These are phyloP conservation scores for Phalacrocorax brasilianus DNA, from an alignment of 2,113 vertebrate genomes.

Conservation along the genomic window DNA sequence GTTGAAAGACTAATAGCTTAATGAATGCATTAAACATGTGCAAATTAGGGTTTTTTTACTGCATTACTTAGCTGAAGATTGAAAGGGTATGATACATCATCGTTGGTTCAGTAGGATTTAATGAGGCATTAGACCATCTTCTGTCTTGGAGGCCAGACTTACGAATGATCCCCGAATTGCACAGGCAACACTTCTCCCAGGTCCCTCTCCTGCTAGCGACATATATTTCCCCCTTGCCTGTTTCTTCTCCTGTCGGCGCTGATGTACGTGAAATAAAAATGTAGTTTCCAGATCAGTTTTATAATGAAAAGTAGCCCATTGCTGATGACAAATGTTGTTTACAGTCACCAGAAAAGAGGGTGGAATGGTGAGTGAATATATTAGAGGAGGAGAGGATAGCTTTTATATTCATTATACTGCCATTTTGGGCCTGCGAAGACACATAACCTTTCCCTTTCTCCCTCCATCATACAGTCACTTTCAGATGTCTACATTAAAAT, in stretches of 20 bases:
- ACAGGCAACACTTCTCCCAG: conserved; percentile 43
- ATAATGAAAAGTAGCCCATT: conserved; percentile 73
- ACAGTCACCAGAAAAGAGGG: conserved; percentile 70
- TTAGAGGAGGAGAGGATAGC: conserved; percentile 71
- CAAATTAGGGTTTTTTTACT: conserved; percentile 70
- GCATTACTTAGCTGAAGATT: conserved; percentile 74
- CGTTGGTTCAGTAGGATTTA: conserved; percentile 72
- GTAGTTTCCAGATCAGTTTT: conserved; percentile 67
- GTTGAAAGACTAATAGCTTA: conserved; percentile 81
- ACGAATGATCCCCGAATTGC: conserved; percentile 63
- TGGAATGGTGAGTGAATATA: conserved; percentile 71
- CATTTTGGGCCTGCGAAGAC: conserved; percentile 71
- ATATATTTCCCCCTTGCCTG: conserved; percentile 53
- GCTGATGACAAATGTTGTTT: conserved; percentile 78
- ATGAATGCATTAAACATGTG: conserved; percentile 79
- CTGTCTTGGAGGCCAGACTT: conserved; percentile 72
- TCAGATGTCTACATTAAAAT: conserved; percentile 75
- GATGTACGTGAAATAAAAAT: conserved; percentile 74
- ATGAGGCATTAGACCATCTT: conserved; percentile 76
- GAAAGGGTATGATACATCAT: conserved; percentile 75
- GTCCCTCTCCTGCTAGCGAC: conserved; percentile 27
- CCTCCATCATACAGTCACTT: conserved; percentile 70
- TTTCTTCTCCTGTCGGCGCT: conserved; percentile 25
- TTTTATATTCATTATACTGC: conserved; percentile 74
- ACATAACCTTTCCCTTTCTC: conserved; percentile 70